Base-by-base conservation (phyloP, 2,113 vertebrate species). In the Alligator sinensis region DNA sequence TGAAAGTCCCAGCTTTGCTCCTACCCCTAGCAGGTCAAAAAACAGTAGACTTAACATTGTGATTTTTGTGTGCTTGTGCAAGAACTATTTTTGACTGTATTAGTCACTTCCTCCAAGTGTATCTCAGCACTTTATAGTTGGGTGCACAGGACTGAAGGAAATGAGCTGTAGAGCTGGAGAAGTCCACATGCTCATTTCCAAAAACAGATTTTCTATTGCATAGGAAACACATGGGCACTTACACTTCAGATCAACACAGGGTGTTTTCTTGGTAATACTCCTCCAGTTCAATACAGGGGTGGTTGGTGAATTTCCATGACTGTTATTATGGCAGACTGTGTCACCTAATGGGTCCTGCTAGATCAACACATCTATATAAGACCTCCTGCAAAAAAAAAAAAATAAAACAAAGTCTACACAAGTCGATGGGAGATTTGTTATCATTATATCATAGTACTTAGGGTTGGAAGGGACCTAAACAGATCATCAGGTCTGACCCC, bases 191-290 rank as follows among this genome's bases (percentile, higher is more conserved):
- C 9, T 62, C 77, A 4, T 16, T 81, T 6, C 11, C 64, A 72
- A 19, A 34, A 64, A 87, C 77, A 1, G 21, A 74, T 74, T 47
- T 14, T 74, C 1, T 3, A 0, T 9, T 1, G 10, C 14, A 2
- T 38, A 76, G 57, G 77, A 2, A 85, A 17, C 14, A 84, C 47
- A 57, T 25, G 89, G 13, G 58, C 89, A 61, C 19, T 80, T 60
- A 10, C 11, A 34, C 58, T 86, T 58, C 27, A 87, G 61, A 80
- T 76, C 11, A 76, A 91, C 14, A 22, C 7, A 87, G 82, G 68
- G 34, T 19, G 3, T 2, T 90, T 93, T 90, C 66, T 27, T 83
- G 57, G 25, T 79, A 90, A 83, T 63, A 82, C 2, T 30, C 78
- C 16, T 25, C 82, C 47, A 86, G 70, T 7, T 62, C 80, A 81